These are phyloP conservation scores for Ceraclea dissimilis DNA, from an alignment of 2,888 invertebrate genomes.

Conservation along the genomic window DNA sequence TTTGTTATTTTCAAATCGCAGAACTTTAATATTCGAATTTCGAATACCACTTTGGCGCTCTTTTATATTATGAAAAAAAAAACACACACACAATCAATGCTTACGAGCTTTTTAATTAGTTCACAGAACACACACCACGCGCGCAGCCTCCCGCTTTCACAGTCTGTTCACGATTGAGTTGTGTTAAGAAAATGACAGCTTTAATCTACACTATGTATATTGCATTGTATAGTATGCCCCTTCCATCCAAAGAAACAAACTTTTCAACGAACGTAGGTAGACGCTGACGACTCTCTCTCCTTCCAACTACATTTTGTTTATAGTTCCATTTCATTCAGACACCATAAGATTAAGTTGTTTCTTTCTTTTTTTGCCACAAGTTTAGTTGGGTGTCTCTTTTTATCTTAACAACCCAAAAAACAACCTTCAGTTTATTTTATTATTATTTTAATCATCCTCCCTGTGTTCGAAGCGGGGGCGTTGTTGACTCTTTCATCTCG, in stretches of 20 bases:
- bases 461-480: constrained; percentile 18
- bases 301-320: constrained; percentile 16
- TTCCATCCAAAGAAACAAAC: constrained; percentile 9
- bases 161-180: constrained; percentile 23
- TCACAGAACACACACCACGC: neutral
- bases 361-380: constrained; percentile 7
- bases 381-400: constrained; percentile 1
- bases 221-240: constrained; percentile 3
- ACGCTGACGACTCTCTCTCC: constrained; percentile 17
- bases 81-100: neutral
- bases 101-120: neutral
- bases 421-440: constrained; percentile 18
- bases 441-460: constrained; percentile 12
- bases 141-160: constrained; percentile 7
- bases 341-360: neutral
- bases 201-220: constrained; percentile 3
- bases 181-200: constrained; percentile 22
- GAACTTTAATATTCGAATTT: neutral
- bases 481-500: constrained; percentile 12
- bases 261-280: constrained; percentile 10
- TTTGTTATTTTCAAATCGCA: too few relatives aligned
- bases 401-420: constrained; percentile 15
- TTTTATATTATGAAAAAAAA: neutral
- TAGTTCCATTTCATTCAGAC: constrained; percentile 11
- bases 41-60: neutral